A percentile compares a stretch with the other conserved stretches of the same genome.
phyloP scores from a whole-genome alignment of 2,888 invertebrate genomes.

The Amphipyra tragopoginis region DNA sequence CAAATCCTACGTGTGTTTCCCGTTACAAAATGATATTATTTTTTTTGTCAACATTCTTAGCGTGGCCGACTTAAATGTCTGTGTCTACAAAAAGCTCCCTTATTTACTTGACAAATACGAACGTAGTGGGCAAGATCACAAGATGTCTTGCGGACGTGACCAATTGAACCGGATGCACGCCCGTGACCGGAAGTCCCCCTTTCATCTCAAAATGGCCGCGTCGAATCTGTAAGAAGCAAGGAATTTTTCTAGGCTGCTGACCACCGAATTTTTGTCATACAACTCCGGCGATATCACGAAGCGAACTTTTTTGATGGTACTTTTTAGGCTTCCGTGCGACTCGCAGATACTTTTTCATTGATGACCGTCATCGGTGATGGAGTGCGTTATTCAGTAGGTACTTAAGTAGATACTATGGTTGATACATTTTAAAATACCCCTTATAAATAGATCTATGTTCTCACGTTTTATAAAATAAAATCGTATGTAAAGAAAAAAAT shows the following conservation, averaged over 20 bases:
- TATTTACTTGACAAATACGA: constrained; percentile 70
- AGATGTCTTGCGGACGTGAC: constrained; percentile 65
- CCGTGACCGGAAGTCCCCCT: constrained; percentile 85
- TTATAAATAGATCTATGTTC: too few species aligned
- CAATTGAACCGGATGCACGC: constrained; percentile 80
- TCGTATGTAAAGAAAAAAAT: too few species aligned
- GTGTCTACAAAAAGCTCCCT: constrained; percentile 71
- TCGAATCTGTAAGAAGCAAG: constrained; percentile 81
- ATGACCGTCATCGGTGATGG: constrained; percentile 12
- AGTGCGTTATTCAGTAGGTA: constrained; percentile 9
- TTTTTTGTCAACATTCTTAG: constrained; percentile 75
- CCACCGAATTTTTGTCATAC: constrained; percentile 83
- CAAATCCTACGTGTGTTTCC: constrained; percentile 67
- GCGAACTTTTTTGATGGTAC: constrained; percentile 75
- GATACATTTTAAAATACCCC: too few species aligned
- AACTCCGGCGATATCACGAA: constrained; percentile 71
- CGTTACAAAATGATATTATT: constrained; percentile 70
- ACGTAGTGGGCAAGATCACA: constrained; percentile 54
- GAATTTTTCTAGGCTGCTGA: constrained; percentile 86
- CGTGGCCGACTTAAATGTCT: constrained; percentile 67
- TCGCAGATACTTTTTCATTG: constrained; percentile 63
- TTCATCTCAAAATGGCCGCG: constrained; percentile 86
- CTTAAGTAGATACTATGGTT: too few species aligned
- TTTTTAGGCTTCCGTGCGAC: constrained; percentile 72
- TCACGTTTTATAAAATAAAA: too few species aligned